A percentile compares a stretch with the other conserved stretches of the same genome.
These are phyloP conservation scores for Pseudomyrmex dendroicus DNA, from an alignment of 1,140 invertebrate genomes.

Conservation along the genomic window DNA sequence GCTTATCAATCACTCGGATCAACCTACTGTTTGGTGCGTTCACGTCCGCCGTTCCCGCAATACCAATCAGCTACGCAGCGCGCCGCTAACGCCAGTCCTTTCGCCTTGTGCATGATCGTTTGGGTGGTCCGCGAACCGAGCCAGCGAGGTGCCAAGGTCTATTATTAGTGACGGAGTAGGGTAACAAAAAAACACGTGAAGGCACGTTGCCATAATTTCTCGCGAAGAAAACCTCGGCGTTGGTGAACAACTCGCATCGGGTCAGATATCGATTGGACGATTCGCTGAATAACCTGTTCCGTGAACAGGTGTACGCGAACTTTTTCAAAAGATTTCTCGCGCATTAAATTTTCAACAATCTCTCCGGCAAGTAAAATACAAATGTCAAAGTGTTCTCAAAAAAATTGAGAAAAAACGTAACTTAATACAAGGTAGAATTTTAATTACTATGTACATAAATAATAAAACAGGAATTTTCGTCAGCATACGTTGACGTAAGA, in stretches of 20 bases:
- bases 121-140: constrained; percentile 73
- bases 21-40: constrained; percentile 61
- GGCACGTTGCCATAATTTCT: constrained; percentile 44
- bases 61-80: constrained; percentile 67
- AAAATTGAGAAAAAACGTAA: neutral
- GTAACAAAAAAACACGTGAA: constrained; percentile 62
- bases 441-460: no score
- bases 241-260: constrained; percentile 40
- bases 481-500: no score
- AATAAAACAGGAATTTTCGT: no score
- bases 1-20: constrained; percentile 78
- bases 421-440: neutral
- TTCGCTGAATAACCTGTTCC: constrained; percentile 37
- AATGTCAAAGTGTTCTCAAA: neutral
- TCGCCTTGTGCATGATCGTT: constrained; percentile 49
- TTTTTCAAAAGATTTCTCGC: constrained; percentile 6
- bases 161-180: constrained; percentile 74
- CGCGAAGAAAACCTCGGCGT: constrained; percentile 50
- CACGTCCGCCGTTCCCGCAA: constrained; percentile 61
- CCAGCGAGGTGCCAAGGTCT: constrained; percentile 73
- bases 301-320: constrained; percentile 17
- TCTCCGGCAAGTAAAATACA: neutral
- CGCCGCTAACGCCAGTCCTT: constrained; percentile 38
- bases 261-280: constrained; percentile 66
- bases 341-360: neutral